These are phyloP conservation scores for Synanceia verrucosa DNA, from an alignment of 2,797 vertebrate genomes.

Conservation along the genomic window DNA sequence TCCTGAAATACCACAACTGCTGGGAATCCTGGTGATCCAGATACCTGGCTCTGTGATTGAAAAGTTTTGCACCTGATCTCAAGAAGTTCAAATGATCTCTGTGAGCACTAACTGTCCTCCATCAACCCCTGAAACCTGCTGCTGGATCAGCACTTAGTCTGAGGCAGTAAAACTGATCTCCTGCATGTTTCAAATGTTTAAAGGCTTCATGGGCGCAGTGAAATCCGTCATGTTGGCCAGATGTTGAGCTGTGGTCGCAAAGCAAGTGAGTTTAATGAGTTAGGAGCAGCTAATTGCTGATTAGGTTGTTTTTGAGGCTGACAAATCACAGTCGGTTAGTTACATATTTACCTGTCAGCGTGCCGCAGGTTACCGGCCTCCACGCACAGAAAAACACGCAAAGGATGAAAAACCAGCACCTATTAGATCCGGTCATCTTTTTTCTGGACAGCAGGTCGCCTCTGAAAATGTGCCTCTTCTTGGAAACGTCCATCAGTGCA, in stretches of 20 bases:
- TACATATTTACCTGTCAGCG: conserved; percentile 70
- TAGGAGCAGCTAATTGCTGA: conserved; percentile 54
- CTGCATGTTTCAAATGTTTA: conserved; percentile 26
- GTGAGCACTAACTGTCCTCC: not conserved
- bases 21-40: conserved; percentile 17
- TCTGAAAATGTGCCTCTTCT: conserved; percentile 17
- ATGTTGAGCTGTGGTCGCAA: conserved; percentile 63
- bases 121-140: not conserved
- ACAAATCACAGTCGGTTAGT: conserved; percentile 2
- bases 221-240: conserved; percentile 49
- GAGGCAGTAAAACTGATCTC: not conserved
- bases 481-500: conserved; percentile 67
- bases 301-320: conserved; percentile 30
- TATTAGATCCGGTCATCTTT: conserved; percentile 36
- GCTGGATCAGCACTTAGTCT: not conserved
- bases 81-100: not conserved
- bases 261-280: conserved; percentile 62
- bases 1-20: not conserved
- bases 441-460: not conserved
- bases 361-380: conserved; percentile 11
- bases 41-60: too few species aligned
- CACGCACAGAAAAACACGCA: not conserved
- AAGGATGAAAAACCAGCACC: conserved; percentile 15
- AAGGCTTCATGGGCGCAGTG: conserved; percentile 5
- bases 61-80: conserved; percentile 20